A percentile compares a stretch with the other conserved stretches of the same genome.
Evolutionary conservation across 2,797 vertebrate genomes (phyloP).

Genomic region (Coendou prehensilis): DNA sequence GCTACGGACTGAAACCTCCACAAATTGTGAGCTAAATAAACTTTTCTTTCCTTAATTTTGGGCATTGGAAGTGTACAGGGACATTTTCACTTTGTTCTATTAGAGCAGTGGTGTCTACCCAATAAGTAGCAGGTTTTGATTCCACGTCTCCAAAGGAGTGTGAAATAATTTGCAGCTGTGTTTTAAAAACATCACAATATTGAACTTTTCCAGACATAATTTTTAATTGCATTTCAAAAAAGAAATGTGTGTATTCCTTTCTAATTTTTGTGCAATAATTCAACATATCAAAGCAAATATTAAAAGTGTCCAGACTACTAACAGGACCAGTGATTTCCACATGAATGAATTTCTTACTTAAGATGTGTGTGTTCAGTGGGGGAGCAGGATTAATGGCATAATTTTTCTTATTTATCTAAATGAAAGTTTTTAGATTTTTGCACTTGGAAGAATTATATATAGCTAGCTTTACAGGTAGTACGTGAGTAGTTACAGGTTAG

Average conservation of each 20-base stretch:
- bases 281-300: not conserved
- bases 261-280: not conserved
- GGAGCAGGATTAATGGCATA: not conserved
- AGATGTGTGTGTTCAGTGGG: not conserved
- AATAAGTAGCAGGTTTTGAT: not conserved
- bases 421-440: conserved; percentile 19
- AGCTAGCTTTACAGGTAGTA: conserved; percentile 12
- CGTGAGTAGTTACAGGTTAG: not conserved
- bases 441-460: not conserved
- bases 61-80: not conserved
- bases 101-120: not conserved
- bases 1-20: not conserved
- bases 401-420: conserved; percentile 26
- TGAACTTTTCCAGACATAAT: not conserved
- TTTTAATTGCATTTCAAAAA: not conserved
- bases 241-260: not conserved
- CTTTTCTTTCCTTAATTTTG: not conserved
- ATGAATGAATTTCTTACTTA: conserved; percentile 28
- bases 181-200: not conserved
- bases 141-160: not conserved
- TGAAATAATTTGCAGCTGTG: not conserved
- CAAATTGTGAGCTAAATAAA: not conserved
- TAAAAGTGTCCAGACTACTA: not conserved
- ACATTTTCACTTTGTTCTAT: not conserved
- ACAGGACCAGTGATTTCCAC: not conserved